These are phyloP conservation scores for Apodemus sylvaticus DNA, from an alignment of 2,113 vertebrate species.

Conservation along the genomic window DNA sequence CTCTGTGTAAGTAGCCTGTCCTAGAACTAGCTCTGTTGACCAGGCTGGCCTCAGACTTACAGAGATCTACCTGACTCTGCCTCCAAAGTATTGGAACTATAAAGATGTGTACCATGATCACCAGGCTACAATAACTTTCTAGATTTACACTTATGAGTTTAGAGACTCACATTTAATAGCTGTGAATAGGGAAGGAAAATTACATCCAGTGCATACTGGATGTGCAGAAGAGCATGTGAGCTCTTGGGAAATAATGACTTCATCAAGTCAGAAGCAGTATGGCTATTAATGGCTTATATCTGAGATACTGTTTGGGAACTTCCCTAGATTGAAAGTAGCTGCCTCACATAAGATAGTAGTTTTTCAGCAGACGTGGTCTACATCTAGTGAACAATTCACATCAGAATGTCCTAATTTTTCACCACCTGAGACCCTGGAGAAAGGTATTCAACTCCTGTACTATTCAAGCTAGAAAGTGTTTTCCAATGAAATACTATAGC, in stretches of 20 bases:
- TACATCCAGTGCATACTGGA: not conserved
- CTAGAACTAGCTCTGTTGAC: not conserved
- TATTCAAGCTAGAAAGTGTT: not conserved
- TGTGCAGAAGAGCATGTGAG: too few species aligned
- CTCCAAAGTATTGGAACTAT: not conserved
- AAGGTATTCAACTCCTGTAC: not conserved
- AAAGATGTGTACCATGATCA: not conserved
- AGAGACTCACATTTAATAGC: not conserved
- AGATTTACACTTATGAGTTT: not conserved
- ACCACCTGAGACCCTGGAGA: not conserved
- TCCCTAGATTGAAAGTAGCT: not conserved
- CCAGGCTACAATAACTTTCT: slow-evolving; percentile 3
- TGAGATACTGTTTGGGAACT: not conserved
- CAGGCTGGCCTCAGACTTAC: not conserved
- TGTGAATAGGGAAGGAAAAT: not conserved
- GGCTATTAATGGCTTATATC: not conserved
- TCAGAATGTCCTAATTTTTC: not conserved
- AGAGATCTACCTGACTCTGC: not conserved
- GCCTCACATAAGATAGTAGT: not conserved
- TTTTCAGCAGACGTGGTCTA: not conserved
- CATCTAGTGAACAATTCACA: not conserved
- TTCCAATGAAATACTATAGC: not conserved
- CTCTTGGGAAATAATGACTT: not conserved
- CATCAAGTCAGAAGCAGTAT: not conserved
- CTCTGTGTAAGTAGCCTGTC: not conserved